These are phyloP conservation scores for Eristalis intricaria DNA, from an alignment of 2,888 invertebrate species.

Conservation along the genomic window DNA sequence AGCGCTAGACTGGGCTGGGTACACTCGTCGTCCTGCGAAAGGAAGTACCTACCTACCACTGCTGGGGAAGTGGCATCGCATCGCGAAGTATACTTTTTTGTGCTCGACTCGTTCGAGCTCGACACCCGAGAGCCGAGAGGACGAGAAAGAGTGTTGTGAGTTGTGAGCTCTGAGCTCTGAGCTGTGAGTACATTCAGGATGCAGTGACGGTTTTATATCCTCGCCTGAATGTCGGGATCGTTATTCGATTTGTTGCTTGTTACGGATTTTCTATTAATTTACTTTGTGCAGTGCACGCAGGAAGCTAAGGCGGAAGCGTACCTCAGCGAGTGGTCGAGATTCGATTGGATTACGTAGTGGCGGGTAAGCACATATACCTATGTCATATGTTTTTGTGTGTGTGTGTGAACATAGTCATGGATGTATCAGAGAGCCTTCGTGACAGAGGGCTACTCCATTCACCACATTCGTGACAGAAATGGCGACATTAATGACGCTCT, in stretches of 20 bases:
- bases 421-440: not conserved
- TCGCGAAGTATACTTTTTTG: conserved; percentile 5
- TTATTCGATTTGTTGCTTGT: conserved; percentile 56
- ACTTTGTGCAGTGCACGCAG: conserved; percentile 13
- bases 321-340: conserved; percentile 42
- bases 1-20: conserved; percentile 74
- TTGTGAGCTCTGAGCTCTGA: not conserved
- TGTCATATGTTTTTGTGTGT: not conserved
- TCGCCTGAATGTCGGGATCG: conserved; percentile 37
- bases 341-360: not conserved
- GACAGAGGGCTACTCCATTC: not conserved
- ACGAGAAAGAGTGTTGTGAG: conserved; percentile 2
- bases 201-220: conserved; percentile 39
- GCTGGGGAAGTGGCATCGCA: conserved; percentile 37
- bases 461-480: no score
- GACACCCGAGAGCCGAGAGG: not conserved
- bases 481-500: no score
- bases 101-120: not conserved
- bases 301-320: conserved; percentile 33
- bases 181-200: conserved; percentile 32
- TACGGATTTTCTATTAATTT: conserved; percentile 26
- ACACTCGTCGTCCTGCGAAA: conserved; percentile 27
- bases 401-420: not conserved
- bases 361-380: not conserved
- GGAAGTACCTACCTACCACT: conserved; percentile 14